Evolutionary conservation across 2,888 invertebrate species (phyloP), one percentile per base, ranked within the genome.

Genomic region (Dryadula phaetusa): DNA sequence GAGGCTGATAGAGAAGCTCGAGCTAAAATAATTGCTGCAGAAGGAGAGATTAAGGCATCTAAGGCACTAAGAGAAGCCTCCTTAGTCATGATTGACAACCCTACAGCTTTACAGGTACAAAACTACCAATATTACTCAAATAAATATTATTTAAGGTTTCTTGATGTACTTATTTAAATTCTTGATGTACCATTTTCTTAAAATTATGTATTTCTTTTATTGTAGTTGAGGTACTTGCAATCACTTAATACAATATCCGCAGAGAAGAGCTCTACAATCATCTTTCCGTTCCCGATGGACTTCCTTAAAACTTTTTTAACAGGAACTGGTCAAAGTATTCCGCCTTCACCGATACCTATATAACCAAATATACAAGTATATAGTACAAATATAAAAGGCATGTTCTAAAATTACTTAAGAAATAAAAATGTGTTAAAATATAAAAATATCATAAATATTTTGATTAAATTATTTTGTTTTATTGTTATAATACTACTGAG

Each of bases 201-300:
- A 34, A 20, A 56, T 22, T 37, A 22, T 10, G 0, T 37, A 22
- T 40, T 40, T 14, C 8, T 61, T 60, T 69, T 66, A 70, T 94
- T 94, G 67, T 88, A 97, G 96, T 81, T 97, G 70, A 94, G 97
- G n/a, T 97, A 97, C 83, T 93, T 98, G 46, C 98, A 99, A 92
- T 98, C 98, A 0, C 91, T 99, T 66, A 98, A 95, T 90, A 96
- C 96, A 65, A 98, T 98, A 85, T 97, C 98, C 0, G 97, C 97
- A 0, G 98, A 99, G 90, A 98, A 98, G 90, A 98, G 98, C 86
- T 98, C 98, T 0, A 98, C 98, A 0, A 98, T 99, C 76, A 96
- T 98, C 68, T 98, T 99, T 83, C 98, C 98, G 0, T 91, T 98
- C 75, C 98, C 98, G 0, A 95, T 98, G 89, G 98, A 98, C 80